Conservation (phyloP, 2,113 vertebrate species). For the Trematocara nigrifrons region DNA sequence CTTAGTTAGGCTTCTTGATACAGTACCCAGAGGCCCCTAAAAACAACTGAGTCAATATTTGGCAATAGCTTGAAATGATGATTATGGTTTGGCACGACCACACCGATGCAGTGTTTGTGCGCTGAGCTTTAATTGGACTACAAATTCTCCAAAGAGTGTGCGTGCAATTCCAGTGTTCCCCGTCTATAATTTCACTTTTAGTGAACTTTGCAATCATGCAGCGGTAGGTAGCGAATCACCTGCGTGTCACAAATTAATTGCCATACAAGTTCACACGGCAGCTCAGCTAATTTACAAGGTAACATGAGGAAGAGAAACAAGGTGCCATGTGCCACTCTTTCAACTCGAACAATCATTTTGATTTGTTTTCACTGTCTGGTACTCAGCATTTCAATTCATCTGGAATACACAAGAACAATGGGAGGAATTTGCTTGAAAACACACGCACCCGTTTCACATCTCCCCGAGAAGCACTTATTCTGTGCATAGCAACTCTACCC, state of each 20-base stretch:
- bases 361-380: conserved; percentile 47
- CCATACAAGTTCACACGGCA: conserved; percentile 27
- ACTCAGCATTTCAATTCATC: conserved; percentile 48
- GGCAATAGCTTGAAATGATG: conserved; percentile 39
- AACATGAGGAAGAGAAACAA: conserved; percentile 2
- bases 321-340: conserved; percentile 33
- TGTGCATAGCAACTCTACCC: conserved; percentile 52
- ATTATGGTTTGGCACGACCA: conserved; percentile 29
- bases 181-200: conserved; percentile 46
- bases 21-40: conserved; percentile 28
- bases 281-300: conserved; percentile 40
- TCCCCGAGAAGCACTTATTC: conserved; percentile 34
- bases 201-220: conserved; percentile 53
- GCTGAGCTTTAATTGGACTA: conserved; percentile 49
- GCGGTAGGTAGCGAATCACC: conserved; percentile 18
- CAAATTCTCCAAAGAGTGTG: conserved; percentile 39
- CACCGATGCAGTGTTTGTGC: background rate
- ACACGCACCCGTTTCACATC: background rate
- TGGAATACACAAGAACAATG: conserved; percentile 45
- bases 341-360: conserved; percentile 48
- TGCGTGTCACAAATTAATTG: conserved; percentile 49
- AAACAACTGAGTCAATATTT: conserved; percentile 60
- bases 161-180: background rate
- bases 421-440: conserved; percentile 42
- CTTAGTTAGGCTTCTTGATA: conserved; percentile 36